phyloP scores from a whole-genome alignment of 2,888 invertebrate genomes.

The Temnothorax rugatulus region DNA sequence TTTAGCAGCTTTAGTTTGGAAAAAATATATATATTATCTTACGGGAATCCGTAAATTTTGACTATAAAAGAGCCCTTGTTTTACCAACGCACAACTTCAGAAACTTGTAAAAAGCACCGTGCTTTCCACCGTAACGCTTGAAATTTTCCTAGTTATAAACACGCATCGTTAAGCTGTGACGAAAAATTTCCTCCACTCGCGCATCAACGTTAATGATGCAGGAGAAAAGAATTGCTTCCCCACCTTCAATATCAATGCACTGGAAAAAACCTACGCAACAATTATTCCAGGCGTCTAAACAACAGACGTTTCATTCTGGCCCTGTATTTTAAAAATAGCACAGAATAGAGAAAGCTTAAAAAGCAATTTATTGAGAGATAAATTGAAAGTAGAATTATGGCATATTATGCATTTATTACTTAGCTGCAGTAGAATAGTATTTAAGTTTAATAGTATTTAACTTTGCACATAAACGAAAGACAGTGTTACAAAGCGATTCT shows the following conservation, averaged over 20 bases:
- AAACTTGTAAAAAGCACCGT: background rate
- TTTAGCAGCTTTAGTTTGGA: background rate
- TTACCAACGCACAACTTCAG: background rate
- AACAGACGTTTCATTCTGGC: background rate
- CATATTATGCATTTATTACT: background rate
- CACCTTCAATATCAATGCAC: background rate
- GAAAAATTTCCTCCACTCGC: background rate
- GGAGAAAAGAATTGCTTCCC: background rate
- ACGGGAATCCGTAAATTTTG: background rate
- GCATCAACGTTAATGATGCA: background rate
- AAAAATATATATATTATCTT: background rate
- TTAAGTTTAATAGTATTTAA: too few relatives aligned
- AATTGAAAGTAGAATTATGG: background rate
- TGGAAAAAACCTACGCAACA: background rate
- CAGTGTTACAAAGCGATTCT: background rate
- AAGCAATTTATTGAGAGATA: background rate
- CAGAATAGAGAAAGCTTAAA: background rate
- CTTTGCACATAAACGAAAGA: background rate
- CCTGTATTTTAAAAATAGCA: background rate
- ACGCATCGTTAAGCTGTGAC: background rate
- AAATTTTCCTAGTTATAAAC: slow-evolving; percentile 13
- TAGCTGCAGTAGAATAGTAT: background rate
- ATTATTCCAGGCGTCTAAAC: background rate
- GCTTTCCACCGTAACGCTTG: background rate
- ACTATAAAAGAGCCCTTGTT: background rate